Base-by-base conservation (phyloP, 2,888 invertebrate genomes). In the Trachelus stipa region DNA sequence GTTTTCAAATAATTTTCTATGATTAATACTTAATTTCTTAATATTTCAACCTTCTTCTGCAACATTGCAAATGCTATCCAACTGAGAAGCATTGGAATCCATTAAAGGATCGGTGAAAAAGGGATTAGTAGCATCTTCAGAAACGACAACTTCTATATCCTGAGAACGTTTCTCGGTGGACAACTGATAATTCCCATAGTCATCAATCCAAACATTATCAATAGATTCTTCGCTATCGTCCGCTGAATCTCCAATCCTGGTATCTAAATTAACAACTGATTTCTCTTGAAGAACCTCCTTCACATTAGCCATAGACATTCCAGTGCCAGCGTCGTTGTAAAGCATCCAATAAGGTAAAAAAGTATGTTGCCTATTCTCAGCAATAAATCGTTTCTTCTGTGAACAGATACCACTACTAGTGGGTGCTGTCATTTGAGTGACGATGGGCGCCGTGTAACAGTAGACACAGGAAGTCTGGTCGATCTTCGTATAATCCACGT, bases 401-500 rank as follows among this genome's bases (percentile, higher is more conserved):
- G 85, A 83, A 73, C 83, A 85, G 68, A 76, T 76, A n/a, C 77
- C 75, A 71, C 76, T 81, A 6, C 81, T 77, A 12, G 79, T 76
- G 31, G 68, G 79, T 12, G 80, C 80, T 73, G 80, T 78, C 73
- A 73, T 79, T 69, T 84, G 82, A 4, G 84, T 81, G 34, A 89
- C 85, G 15, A 91, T 84, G 1, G 91, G 91, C 0, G 89, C 86
- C 37, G 85, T 83, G 80, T 90, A 90, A 77, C 90, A 91, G 77
- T 88, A 90, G 1, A 90, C 90, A 73, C 88, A 87, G 35, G 87
- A 87, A 0, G 90, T 90, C 75, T 90, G 88, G 76, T 88, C 85
- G 4, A 87, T 78, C 78, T 88, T 90, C 9, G 88, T 76, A 31
- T 86, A 83, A 77, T 90, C 88, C 15, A 85, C 75, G 73, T 80